Conservation (phyloP, 1,140 invertebrate species). For the Papilio glaucus region DNA sequence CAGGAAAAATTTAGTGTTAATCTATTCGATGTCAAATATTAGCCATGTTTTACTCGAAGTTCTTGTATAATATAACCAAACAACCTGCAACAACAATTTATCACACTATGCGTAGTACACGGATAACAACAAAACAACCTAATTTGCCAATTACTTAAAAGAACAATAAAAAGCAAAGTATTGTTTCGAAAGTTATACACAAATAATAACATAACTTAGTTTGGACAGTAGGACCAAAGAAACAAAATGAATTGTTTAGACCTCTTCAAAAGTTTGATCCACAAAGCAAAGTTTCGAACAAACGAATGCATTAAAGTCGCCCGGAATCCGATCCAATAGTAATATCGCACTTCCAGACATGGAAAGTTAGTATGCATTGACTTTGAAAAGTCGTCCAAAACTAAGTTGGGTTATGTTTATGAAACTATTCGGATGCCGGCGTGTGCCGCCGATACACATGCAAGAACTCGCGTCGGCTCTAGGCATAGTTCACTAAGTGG, state of each 20-base stretch:
- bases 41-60: no score
- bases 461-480: conserved; percentile 81
- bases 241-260: conserved; percentile 26
- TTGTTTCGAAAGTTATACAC: conserved; percentile 15
- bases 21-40: no score
- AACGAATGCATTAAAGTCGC: conserved; percentile 82
- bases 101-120: neutral
- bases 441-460: conserved; percentile 81
- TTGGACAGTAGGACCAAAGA: conserved; percentile 11
- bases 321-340: conserved; percentile 80
- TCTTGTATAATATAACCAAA: no score
- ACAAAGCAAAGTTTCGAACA: conserved; percentile 76
- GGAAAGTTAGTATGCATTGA: conserved; percentile 83
- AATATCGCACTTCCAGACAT: conserved; percentile 80
- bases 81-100: no score
- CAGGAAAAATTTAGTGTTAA: no score
- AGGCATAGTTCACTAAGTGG: conserved; percentile 82
- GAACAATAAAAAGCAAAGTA: neutral
- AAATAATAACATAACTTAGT: conserved; percentile 3
- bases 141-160: conserved; percentile 4
- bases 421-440: conserved; percentile 81
- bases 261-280: conserved; percentile 10
- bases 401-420: conserved; percentile 83
- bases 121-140: neutral
- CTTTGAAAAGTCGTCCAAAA: conserved; percentile 83